A percentile compares a stretch with the other conserved stretches of the same genome.
Evolutionary conservation across 2,797 vertebrate species (phyloP).

Genomic region (Semaprochilodus insignis): DNA sequence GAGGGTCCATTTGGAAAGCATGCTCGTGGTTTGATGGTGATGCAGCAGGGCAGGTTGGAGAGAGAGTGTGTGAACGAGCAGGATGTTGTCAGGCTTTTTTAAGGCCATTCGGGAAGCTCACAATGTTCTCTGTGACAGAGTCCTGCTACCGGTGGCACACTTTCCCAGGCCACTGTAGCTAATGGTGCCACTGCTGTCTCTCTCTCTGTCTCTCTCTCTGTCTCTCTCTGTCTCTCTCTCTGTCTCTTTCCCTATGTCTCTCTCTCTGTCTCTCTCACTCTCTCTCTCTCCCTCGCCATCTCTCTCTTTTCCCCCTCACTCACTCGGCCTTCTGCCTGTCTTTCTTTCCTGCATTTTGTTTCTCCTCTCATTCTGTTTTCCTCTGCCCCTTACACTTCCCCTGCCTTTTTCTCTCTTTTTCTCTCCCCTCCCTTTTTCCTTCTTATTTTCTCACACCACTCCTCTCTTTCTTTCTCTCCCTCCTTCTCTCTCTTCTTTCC

Average conservation of each 20-base stretch:
- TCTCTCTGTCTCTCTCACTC: background rate
- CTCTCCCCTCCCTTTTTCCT: no score
- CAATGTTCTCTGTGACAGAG: conserved; percentile 46
- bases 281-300: background rate
- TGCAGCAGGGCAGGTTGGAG: background rate
- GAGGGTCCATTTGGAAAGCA: background rate
- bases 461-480: background rate
- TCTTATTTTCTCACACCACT: no score
- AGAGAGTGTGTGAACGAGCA: conserved; percentile 9
- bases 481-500: background rate
- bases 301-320: background rate
- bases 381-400: background rate
- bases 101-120: conserved; percentile 26
- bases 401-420: background rate
- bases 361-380: background rate
- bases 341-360: background rate
- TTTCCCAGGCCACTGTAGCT: conserved; percentile 47
- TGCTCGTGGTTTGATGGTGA: background rate
- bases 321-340: background rate
- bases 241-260: background rate
- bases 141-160: conserved; percentile 38
- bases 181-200: conserved; percentile 25
- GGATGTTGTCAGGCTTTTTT: conserved; percentile 39
- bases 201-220: conserved; percentile 7
- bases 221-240: background rate